These are phyloP conservation scores for Epizoanthus stellaris DNA, from an alignment of 92 coral and sea anemone species.

Conservation along the genomic window DNA sequence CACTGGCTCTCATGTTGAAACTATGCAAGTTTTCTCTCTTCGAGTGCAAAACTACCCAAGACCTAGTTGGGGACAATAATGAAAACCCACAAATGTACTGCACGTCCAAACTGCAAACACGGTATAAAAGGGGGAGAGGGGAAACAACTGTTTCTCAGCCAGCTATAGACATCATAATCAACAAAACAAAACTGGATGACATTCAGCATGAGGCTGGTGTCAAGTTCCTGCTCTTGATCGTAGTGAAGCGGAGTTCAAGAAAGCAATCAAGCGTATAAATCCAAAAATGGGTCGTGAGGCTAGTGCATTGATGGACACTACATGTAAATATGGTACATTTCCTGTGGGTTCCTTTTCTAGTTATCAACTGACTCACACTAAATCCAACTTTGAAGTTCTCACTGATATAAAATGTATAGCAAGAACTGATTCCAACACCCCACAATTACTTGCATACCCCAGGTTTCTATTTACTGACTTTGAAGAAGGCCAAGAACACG, in stretches of 20 bases:
- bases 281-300: slow-evolving; percentile 55
- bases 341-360: slow-evolving; percentile 33
- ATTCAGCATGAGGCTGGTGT: slow-evolving; percentile 44
- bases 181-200: slow-evolving; percentile 41
- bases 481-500: not conserved
- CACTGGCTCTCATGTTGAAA: slow-evolving; percentile 57
- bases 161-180: slow-evolving; percentile 29
- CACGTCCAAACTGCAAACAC: slow-evolving; percentile 56
- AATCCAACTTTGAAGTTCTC: slow-evolving; percentile 26
- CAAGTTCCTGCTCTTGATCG: slow-evolving; percentile 41
- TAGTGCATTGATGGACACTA: slow-evolving; percentile 37
- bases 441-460: not conserved
- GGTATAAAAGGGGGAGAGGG: slow-evolving; percentile 64
- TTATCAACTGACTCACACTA: slow-evolving; percentile 53
- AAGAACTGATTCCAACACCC: not conserved
- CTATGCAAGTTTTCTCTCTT: slow-evolving; percentile 59
- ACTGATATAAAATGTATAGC: not conserved
- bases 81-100: slow-evolving; percentile 47
- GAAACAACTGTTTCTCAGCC: slow-evolving; percentile 58
- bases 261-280: slow-evolving; percentile 49
- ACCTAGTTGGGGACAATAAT: slow-evolving; percentile 50
- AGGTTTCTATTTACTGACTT: not conserved
- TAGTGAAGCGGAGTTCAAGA: slow-evolving; percentile 33
- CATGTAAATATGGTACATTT: slow-evolving; percentile 39
- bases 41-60: slow-evolving; percentile 52